Conservation (phyloP, 2,888 invertebrate species). For the Parochlus steinenii region DNA sequence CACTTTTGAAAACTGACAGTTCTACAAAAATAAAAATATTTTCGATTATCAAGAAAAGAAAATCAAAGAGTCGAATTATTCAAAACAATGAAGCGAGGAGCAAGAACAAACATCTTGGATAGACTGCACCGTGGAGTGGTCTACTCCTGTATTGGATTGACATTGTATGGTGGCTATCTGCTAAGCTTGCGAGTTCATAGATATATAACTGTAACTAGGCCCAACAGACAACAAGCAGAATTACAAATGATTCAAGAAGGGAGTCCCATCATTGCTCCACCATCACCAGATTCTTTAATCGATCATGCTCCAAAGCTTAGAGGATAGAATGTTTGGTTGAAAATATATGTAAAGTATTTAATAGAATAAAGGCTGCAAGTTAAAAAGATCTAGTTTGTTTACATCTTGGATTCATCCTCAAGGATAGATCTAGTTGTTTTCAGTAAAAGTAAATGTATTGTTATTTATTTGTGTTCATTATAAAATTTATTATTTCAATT, state of each 20-base stretch:
- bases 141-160: conserved; percentile 35
- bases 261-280: neutral
- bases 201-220: conserved; percentile 34
- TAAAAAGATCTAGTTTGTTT: neutral
- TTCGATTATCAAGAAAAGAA: no score
- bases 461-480: no score
- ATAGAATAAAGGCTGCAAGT: neutral
- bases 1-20: no score
- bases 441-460: no score
- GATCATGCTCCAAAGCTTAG: conserved; percentile 3
- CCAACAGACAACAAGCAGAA: conserved; percentile 29
- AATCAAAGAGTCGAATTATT: no score
- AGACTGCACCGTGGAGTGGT: conserved; percentile 38
- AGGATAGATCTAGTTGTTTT: no score
- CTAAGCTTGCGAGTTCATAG: conserved; percentile 32
- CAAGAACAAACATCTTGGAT: conserved; percentile 28
- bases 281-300: neutral
- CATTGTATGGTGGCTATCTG: conserved; percentile 32
- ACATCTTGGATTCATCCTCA: neutral
- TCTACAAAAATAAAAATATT: no score
- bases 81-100: conserved; percentile 29
- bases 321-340: conserved; percentile 1
- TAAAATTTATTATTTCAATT: no score
- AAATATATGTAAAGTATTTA: neutral
- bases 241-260: conserved; percentile 34